Conservation (phyloP, 2,888 invertebrate species). For the Choristoneura rosaceana region DNA sequence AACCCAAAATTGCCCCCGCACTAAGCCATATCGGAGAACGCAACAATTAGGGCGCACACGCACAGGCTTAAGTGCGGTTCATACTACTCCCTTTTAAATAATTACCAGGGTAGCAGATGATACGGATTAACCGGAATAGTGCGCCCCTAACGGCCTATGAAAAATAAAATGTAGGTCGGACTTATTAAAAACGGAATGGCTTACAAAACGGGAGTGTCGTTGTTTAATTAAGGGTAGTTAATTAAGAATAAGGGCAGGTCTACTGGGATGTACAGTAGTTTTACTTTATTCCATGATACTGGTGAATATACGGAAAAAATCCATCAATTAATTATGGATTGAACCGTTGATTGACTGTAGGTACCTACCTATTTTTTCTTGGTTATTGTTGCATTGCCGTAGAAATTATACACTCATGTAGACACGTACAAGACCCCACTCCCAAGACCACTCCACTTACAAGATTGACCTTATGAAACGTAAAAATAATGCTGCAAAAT, state of each 20-base stretch:
- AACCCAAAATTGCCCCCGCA: constrained; percentile 54
- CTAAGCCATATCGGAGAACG: constrained; percentile 74
- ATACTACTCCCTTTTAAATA: constrained; percentile 79
- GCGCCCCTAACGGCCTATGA: constrained; percentile 56
- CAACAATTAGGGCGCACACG: constrained; percentile 82
- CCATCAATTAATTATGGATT: too few relatives aligned
- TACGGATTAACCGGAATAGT: constrained; percentile 73
- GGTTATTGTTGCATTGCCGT: too few relatives aligned
- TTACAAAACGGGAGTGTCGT: constrained; percentile 32
- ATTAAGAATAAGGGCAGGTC: not conserved
- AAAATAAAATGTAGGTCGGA: constrained; percentile 61
- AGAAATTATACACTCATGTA: too few relatives aligned
- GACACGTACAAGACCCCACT: too few relatives aligned
- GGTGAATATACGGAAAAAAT: not conserved
- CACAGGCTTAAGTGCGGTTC: constrained; percentile 68
- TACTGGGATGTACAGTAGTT: not conserved
- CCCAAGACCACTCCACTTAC: too few relatives aligned
- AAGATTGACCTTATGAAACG: too few relatives aligned
- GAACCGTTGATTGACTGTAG: too few relatives aligned
- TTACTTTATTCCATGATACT: not conserved
- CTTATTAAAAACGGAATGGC: constrained; percentile 48
- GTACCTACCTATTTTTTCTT: too few relatives aligned
- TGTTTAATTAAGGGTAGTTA: constrained; percentile 25
- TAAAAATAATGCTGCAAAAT: too few relatives aligned
- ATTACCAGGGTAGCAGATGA: constrained; percentile 84